Percentiles rank a stretch among this genome's conserved stretches.
phyloP scores from a whole-genome alignment of 1,140 invertebrate genomes.

The Coenobita brevimanus region DNA sequence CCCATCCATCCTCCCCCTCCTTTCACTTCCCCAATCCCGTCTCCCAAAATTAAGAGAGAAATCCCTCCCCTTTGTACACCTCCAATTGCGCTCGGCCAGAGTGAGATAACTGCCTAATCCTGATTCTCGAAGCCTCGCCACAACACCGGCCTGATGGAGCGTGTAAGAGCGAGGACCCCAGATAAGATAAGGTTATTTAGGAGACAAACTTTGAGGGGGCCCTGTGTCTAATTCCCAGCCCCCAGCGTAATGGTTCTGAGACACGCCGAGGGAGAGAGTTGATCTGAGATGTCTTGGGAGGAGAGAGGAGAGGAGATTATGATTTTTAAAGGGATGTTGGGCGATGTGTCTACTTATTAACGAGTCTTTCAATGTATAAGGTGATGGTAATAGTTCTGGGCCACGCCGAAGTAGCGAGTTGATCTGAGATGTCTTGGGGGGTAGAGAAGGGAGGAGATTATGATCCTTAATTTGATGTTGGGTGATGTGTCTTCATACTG shows the following conservation, averaged over 20 bases:
- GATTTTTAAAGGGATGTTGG: too few species aligned
- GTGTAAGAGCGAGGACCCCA: conserved; percentile 33
- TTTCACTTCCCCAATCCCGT: too few species aligned
- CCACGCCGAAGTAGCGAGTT: too few species aligned
- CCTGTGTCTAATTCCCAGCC: not conserved
- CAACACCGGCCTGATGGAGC: conserved; percentile 36
- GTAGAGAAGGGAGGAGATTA: not conserved
- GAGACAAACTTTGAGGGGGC: conserved; percentile 52
- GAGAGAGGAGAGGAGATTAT: not conserved
- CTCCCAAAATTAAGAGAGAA: not conserved
- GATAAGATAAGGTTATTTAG: conserved; percentile 59
- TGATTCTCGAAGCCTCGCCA: conserved; percentile 23
- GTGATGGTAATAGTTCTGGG: too few species aligned
- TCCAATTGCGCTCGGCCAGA: not conserved
- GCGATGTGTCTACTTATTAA: not conserved
- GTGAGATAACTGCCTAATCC: conserved; percentile 37
- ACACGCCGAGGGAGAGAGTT: too few species aligned
- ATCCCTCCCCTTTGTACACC: not conserved
- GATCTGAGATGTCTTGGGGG: not conserved
- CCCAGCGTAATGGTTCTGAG: too few species aligned
- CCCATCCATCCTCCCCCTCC: not conserved
- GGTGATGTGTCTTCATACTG: not conserved
- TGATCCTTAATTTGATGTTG: too few species aligned
- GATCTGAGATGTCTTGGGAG: too few species aligned
- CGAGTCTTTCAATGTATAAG: too few species aligned